Evolutionary conservation across 2,888 invertebrate genomes (phyloP), one percentile per base, ranked within the genome.

Genomic region (Clistopyga incitator): DNA sequence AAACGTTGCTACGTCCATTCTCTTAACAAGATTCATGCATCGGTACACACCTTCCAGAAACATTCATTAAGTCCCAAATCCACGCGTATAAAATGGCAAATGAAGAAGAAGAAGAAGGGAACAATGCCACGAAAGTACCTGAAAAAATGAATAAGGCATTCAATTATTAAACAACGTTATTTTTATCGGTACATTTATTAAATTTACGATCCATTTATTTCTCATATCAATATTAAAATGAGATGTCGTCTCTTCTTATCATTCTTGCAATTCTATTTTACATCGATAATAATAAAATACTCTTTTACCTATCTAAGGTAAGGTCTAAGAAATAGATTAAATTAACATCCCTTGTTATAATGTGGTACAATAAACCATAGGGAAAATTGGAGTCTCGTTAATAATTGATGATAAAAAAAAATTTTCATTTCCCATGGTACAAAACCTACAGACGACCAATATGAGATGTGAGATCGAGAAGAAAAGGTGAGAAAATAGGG

Each of bases 391-490:
- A 15, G 15, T 45, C 15, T 15, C 15, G 45, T 45, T 3, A 45
- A 13, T 45, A 15, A 45, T 52, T 54, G 25, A 6, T 11, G n/a
- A 54, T 34, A 25, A n/a, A 52, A 38, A 29, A 34, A 18, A 52
- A 18, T 68, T 45, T 10, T 8, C 13, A 45, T 45, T 13, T 45
- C 2, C 1, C 3, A 8, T 34, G 8, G 3, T 6, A 3, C 8
- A 34, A 4, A 34, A 3, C 6, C 34, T 34, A 38, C 38, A 34
- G 4, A 34, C 34, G 34, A 61, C 6, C 38, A 70, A 54, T 68
- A 79, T 65, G 47, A 65, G 54, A 76, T 84, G 79, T 61, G 81
- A 81, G 82, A 76, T 50, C 11, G 38, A 20, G 2, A 59, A 61
- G 42, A 18, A 52, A 34, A 18, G 42, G 20, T 18, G 6, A 38